Evolutionary conservation across 2,888 invertebrate genomes (phyloP).

Genomic region (Leptopilina myrica): DNA sequence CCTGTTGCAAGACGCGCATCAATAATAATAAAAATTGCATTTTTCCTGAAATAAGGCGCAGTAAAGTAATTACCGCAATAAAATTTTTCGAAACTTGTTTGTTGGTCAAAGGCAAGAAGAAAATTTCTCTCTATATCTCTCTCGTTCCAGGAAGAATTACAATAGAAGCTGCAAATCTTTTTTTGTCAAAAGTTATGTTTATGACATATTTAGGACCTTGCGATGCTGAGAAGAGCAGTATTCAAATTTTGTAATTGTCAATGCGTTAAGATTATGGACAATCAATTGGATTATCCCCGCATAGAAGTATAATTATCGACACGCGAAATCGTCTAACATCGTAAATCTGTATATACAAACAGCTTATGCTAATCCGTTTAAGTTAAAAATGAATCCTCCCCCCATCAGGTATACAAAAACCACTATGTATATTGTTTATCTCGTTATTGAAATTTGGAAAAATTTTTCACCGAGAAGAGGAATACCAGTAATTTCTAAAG

Average conservation of each 20-base stretch:
- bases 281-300: constrained; percentile 58
- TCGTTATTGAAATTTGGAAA: not conserved
- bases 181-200: not conserved
- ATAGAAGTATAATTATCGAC: constrained; percentile 50
- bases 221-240: not conserved
- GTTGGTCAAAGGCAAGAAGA: not conserved
- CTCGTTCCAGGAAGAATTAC: constrained; percentile 56
- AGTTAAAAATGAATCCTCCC: not conserved
- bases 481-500: not conserved
- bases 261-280: not conserved
- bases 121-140: too few relatives aligned
- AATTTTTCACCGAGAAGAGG: not conserved
- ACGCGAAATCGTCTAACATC: not conserved
- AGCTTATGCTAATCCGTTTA: constrained; percentile 4
- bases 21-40: not conserved
- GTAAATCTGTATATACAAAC: constrained; percentile 13
- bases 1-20: not conserved
- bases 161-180: constrained; percentile 26
- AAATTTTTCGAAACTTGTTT: constrained; percentile 45
- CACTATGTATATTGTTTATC: not conserved
- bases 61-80: constrained; percentile 63
- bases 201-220: constrained; percentile 2
- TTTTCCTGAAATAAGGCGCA: constrained; percentile 41
- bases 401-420: not conserved
- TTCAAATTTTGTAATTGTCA: constrained; percentile 20